Conservation (phyloP, 2,113 vertebrate species). For the Oreochromis niloticus region DNA sequence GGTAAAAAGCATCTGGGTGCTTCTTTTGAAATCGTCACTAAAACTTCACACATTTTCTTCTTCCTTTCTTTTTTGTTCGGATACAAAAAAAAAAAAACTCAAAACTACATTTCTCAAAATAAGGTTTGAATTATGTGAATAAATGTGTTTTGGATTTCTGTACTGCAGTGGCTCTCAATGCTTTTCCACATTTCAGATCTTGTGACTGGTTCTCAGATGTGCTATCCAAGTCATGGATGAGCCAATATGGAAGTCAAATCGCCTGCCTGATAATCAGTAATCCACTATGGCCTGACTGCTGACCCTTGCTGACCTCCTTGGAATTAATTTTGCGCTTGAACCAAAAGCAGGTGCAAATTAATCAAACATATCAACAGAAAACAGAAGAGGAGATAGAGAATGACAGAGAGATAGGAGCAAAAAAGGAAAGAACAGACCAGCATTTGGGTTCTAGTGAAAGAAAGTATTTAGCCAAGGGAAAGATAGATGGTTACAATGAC, state of each 20-base stretch:
- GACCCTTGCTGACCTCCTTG: slow-evolving; percentile 84
- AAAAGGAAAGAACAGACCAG: slow-evolving; percentile 27
- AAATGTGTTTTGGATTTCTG: slow-evolving; percentile 18
- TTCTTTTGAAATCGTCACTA: background rate
- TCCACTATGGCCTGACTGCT: slow-evolving; percentile 73
- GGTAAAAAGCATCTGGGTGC: background rate
- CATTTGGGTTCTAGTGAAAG: slow-evolving; percentile 54
- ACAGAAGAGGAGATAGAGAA: background rate
- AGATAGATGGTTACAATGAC: slow-evolving; percentile 87
- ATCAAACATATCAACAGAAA: slow-evolving; percentile 74
- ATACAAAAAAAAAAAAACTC: background rate
- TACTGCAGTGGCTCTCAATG: background rate
- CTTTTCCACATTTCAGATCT: slow-evolving; percentile 46
- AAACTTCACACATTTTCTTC: background rate
- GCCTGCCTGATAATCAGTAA: slow-evolving; percentile 81
- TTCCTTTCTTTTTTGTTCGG: background rate
- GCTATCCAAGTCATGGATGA: slow-evolving; percentile 49
- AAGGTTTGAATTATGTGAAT: slow-evolving; percentile 42
- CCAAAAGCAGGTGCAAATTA: slow-evolving; percentile 81
- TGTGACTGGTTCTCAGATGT: slow-evolving; percentile 35
- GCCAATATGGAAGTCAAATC: slow-evolving; percentile 56
- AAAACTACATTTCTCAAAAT: slow-evolving; percentile 16
- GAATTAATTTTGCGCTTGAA: slow-evolving; percentile 95
- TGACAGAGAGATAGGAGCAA: background rate
- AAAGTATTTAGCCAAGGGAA: slow-evolving; percentile 80